Percentiles rank a stretch among this genome's conserved stretches.
Conservation (phyloP, 2,797 vertebrate genomes). For the Eupleurogrammus muticus region DNA sequence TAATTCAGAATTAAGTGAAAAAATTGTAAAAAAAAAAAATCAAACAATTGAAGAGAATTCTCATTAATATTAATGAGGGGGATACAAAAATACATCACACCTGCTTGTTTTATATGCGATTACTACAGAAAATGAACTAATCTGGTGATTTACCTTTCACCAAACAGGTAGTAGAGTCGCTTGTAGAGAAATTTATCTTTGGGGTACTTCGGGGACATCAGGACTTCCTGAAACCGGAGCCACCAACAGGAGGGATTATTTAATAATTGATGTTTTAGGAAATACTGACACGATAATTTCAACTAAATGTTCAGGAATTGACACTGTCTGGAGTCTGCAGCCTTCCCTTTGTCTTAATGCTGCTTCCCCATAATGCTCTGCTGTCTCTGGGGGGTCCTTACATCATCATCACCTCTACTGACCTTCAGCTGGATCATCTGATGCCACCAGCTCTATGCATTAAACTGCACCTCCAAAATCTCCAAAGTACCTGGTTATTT, state of each 20-base stretch:
- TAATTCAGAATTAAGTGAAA: not conserved
- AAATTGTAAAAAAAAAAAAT: no score
- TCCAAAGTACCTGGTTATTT: no score
- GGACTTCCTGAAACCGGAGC: conserved; percentile 82
- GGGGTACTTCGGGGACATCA: conserved; percentile 91
- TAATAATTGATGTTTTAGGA: not conserved
- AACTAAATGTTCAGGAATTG: not conserved
- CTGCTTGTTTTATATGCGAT: not conserved
- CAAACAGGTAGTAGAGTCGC: conserved; percentile 84
- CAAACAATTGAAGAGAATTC: no score
- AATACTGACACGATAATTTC: not conserved
- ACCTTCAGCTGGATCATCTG: no score
- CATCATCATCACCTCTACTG: no score
- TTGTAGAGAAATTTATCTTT: conserved; percentile 85
- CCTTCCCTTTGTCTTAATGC: no score
- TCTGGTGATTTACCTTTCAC: conserved; percentile 84
- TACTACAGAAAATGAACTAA: not conserved
- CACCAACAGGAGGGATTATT: not conserved
- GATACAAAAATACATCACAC: not conserved
- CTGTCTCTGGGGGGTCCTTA: no score
- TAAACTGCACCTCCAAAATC: no score
- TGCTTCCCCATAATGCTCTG: no score
- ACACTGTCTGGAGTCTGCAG: no score
- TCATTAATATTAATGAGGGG: no score
- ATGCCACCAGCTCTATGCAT: no score